phyloP scores from a whole-genome alignment of 2,888 invertebrate genomes.

The Acanthosepion esculentum region DNA sequence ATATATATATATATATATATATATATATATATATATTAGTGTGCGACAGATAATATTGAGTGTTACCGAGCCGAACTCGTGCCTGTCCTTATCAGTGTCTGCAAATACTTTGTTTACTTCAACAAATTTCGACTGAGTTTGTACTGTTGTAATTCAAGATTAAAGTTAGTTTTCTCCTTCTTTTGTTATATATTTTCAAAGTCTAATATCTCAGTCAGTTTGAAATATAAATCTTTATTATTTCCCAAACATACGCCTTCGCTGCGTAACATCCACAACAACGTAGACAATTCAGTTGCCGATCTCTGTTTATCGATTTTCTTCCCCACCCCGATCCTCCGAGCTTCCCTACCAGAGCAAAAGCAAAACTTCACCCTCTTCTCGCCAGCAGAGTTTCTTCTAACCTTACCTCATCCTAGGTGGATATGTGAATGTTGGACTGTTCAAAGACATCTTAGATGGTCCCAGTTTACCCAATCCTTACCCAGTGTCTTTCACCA shows the following conservation, averaged over 20 bases:
- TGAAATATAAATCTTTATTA: not conserved
- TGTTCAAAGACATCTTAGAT: slow-evolving; percentile 4
- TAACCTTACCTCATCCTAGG: not conserved
- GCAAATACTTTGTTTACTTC: not conserved
- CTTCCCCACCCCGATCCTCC: not conserved
- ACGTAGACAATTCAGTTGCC: not conserved
- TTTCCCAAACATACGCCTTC: not conserved
- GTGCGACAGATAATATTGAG: no score
- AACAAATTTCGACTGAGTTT: not conserved
- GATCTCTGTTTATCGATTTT: not conserved
- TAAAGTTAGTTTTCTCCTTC: no score
- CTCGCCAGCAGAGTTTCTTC: not conserved
- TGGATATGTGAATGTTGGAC: slow-evolving; percentile 6
- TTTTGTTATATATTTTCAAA: no score
- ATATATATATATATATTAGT: no score
- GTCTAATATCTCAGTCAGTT: not conserved
- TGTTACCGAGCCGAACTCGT: no score
- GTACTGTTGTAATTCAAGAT: no score
- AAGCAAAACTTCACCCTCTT: not conserved
- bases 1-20: no score
- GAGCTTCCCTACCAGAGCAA: not conserved
- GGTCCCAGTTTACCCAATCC: not conserved
- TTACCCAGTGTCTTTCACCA: not conserved
- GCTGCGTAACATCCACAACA: not conserved
- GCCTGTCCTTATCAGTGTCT: no score